These are phyloP conservation scores for Ricordea florida DNA, from an alignment of 92 coral and sea anemone genomes.

Conservation along the genomic window DNA sequence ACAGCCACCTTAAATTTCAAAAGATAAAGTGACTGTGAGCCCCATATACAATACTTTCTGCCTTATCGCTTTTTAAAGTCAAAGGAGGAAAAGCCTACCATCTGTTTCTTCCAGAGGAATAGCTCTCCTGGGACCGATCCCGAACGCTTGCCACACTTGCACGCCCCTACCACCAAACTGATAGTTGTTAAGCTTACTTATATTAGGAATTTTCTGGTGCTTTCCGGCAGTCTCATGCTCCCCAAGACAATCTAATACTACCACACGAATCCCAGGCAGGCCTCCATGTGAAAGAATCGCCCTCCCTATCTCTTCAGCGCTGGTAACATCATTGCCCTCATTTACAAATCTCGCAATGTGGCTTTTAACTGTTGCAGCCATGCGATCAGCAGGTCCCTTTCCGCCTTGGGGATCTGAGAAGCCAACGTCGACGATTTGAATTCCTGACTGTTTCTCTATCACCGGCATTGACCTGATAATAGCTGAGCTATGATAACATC, in stretches of 20 bases:
- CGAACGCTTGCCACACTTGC: too few species aligned
- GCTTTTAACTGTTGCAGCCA: conserved; percentile 31
- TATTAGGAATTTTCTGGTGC: conserved; percentile 15
- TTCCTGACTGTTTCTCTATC: too few species aligned
- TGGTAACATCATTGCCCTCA: conserved; percentile 39
- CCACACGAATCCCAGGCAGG: conserved; percentile 27
- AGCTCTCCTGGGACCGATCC: conserved; percentile 1
- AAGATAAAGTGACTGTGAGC: too few species aligned
- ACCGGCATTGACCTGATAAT: too few species aligned
- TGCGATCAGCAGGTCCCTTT: too few species aligned
- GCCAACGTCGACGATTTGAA: too few species aligned
- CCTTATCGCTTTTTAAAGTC: neutral
- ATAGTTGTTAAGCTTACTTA: conserved; percentile 33
- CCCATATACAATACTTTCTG: too few species aligned
- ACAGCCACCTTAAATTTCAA: too few species aligned
- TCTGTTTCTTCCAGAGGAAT: conserved; percentile 14
- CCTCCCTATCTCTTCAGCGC: conserved; percentile 24
- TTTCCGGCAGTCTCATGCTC: conserved; percentile 4
- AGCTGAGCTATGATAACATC: too few species aligned
- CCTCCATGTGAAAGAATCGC: conserved; percentile 44
- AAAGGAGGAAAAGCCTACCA: too few species aligned
- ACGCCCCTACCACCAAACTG: neutral
- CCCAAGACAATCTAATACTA: conserved; percentile 4
- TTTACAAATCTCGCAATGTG: conserved; percentile 41
- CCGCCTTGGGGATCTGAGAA: too few species aligned